These are phyloP conservation scores for Garra rufa DNA, from an alignment of 2,113 vertebrate species.

Conservation along the genomic window DNA sequence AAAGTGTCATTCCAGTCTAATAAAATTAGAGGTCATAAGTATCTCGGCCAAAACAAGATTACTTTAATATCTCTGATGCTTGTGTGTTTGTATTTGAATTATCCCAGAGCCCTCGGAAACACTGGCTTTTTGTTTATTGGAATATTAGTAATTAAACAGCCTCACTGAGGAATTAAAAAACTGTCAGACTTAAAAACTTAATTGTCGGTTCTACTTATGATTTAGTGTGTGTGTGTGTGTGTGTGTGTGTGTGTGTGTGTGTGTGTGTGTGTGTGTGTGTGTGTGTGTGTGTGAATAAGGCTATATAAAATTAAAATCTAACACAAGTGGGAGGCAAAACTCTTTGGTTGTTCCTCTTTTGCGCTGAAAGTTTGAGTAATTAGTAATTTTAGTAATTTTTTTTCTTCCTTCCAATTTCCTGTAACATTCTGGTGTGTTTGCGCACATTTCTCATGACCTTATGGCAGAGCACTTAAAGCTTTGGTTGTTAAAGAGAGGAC, in stretches of 20 bases:
- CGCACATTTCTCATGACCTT: constrained; percentile 40
- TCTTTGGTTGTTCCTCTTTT: constrained; percentile 37
- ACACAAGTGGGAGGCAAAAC: constrained; percentile 9
- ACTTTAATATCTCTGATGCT: constrained; percentile 17
- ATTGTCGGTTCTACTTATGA: neutral
- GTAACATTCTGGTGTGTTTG: constrained; percentile 40
- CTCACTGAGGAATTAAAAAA: neutral
- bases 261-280: neutral
- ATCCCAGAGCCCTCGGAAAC: constrained; percentile 29
- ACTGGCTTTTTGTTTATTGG: neutral
- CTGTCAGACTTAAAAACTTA: neutral
- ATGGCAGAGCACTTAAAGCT: constrained; percentile 61
- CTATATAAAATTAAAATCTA: constrained; percentile 4
- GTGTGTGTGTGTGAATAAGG: neutral
- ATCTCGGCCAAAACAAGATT: constrained; percentile 28
- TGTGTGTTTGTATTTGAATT: constrained; percentile 6
- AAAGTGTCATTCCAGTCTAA: neutral
- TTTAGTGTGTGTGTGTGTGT: constrained; percentile 13
- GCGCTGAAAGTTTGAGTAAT: no score
- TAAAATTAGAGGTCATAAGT: neutral
- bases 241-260: neutral
- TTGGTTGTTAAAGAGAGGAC: constrained; percentile 70
- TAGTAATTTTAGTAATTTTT: neutral
- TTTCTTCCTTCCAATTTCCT: constrained; percentile 25
- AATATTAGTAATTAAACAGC: constrained; percentile 6